Evolutionary conservation across 2,888 invertebrate species (phyloP), one percentile per base, ranked within the genome.

Genomic region (Autographa gamma): DNA sequence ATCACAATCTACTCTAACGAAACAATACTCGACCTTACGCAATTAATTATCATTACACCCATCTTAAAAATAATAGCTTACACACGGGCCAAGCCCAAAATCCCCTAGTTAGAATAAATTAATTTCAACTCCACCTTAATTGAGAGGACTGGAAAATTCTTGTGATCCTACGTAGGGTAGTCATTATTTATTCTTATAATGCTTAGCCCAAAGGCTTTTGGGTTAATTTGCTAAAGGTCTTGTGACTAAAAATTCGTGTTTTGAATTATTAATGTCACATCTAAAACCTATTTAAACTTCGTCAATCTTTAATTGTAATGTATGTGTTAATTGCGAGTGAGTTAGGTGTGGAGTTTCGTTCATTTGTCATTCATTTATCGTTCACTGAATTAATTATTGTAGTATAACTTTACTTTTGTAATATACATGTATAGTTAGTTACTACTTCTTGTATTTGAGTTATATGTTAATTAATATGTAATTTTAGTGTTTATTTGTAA

Each of bases 111-210:
- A 88, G 89, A 92, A 92, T 92, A 91, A 92, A 93, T 93, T 93
- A 92, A 92, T 92, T 91, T 89, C 84, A 89, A 89, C 89, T 89
- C 82, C 80, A 86, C 88, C 87, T 90, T 93, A 93, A 93, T 93
- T 93, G 92, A 91, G 92, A 89, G 88, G 85, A 76, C 69, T 84
- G 77, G 72, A 74, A 86, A 84, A 87, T 88, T 89, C 88, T 85
- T 88, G 81, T 88, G 90, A 91, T 88, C 89, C 73, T 69, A 52
- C 59, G 34, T 41, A 63, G 58, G 79, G 80, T 65, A 77, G 90
- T 93, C 92, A 91, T 93, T 92, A 93, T 91, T 92, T 92, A 93
- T 93, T 93, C 93, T 91, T 90, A 92, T 90, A 91, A 91, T 91
- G 90, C 83, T 89, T 89, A 89, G 84, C 91, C 90, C 90, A 76